Percentiles rank a stretch among this genome's conserved stretches.
Evolutionary conservation across 2,888 invertebrate genomes (phyloP).

Genomic region (Celastrina argiolus): DNA sequence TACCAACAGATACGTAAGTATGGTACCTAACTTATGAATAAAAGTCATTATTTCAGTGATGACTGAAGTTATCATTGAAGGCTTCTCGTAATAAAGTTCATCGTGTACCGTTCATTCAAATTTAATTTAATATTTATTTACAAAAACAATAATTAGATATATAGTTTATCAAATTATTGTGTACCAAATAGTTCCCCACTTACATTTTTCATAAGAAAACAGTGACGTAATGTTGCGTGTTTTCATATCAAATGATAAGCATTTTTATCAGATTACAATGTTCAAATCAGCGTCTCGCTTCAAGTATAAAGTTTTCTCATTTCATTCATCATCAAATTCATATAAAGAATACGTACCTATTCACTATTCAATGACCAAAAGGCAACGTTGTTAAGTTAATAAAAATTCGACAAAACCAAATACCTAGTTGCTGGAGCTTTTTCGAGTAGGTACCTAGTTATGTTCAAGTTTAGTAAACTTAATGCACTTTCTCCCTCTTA

Average conservation of each 20-base stretch:
- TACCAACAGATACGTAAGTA: too few relatives aligned
- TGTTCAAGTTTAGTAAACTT: not conserved
- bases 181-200: not conserved
- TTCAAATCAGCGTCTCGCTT: slow-evolving; percentile 15
- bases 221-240: slow-evolving; percentile 22
- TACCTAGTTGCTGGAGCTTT: not conserved
- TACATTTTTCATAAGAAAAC: slow-evolving; percentile 16
- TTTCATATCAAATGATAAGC: slow-evolving; percentile 23
- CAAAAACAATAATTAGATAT: too few relatives aligned
- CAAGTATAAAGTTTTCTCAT: not conserved
- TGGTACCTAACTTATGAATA: too few relatives aligned
- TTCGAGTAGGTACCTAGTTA: too few relatives aligned
- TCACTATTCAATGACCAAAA: not conserved
- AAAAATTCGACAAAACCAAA: too few relatives aligned
- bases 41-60: too few relatives aligned
- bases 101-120: too few relatives aligned
- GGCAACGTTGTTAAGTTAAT: too few relatives aligned
- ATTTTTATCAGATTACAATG: slow-evolving; percentile 23
- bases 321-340: not conserved
- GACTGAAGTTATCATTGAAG: too few relatives aligned
- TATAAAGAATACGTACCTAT: not conserved
- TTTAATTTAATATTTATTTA: too few relatives aligned
- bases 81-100: too few relatives aligned
- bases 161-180: not conserved
- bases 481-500: not conserved